Percentiles rank a stretch among this genome's conserved stretches.
phyloP scores from a whole-genome alignment of 1,140 invertebrate species.

The Drosophila arizonae region DNA sequence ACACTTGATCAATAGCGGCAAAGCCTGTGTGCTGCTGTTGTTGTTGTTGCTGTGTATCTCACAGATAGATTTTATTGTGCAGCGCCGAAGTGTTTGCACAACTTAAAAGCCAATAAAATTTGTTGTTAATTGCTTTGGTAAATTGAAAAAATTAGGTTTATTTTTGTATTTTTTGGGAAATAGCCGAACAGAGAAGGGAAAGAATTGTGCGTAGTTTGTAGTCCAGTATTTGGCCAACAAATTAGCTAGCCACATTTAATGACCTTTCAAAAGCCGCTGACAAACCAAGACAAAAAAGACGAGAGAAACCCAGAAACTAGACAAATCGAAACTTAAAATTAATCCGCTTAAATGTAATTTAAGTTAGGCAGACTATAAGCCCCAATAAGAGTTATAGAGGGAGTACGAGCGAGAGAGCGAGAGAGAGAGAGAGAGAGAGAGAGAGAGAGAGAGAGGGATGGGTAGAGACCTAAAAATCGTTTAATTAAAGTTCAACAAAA shows the following conservation, averaged over 20 bases:
- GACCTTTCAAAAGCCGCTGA: conserved; percentile 58
- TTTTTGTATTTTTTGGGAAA: conserved; percentile 59
- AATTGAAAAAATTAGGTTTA: conserved; percentile 74
- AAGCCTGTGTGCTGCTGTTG: conserved; percentile 28
- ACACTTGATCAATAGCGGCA: conserved; percentile 75
- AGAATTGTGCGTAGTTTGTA: conserved; percentile 55
- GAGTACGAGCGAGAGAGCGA: neutral
- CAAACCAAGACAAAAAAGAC: conserved; percentile 27
- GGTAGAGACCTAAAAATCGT: conserved; percentile 56
- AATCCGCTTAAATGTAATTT: conserved; percentile 78
- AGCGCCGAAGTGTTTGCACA: conserved; percentile 60
- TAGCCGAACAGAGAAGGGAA: neutral
- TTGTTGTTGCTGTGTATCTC: conserved; percentile 35
- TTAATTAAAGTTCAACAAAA: conserved; percentile 81
- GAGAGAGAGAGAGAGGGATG: neutral
- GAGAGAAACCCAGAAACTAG: conserved; percentile 33
- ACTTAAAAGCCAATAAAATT: conserved; percentile 80
- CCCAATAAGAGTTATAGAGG: conserved; percentile 2
- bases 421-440: no score
- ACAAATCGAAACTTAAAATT: conserved; percentile 69
- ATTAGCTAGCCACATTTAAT: conserved; percentile 71
- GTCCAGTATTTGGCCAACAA: conserved; percentile 57
- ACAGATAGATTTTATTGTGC: conserved; percentile 76
- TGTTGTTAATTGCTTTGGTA: conserved; percentile 79
- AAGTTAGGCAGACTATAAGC: conserved; percentile 48